A percentile compares a stretch with the other conserved stretches of the same genome.
Evolutionary conservation across 1,140 invertebrate species (phyloP).

Genomic region (Penaeus vannamei): DNA sequence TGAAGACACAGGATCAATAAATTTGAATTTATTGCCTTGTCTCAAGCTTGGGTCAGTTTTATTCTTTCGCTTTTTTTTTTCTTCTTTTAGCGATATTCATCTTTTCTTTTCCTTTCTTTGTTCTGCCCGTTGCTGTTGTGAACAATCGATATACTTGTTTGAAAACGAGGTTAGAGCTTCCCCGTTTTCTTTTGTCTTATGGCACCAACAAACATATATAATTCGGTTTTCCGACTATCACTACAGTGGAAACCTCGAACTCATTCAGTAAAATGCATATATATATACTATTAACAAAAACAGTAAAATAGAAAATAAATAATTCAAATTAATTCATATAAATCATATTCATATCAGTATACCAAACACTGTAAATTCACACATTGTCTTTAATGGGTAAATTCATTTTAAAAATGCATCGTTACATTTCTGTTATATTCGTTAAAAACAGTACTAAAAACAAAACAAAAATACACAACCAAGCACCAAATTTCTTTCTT

Average conservation of each 20-base stretch:
- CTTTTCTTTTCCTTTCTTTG: neutral
- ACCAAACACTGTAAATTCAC: no score
- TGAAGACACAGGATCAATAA: constrained; percentile 62
- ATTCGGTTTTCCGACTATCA: neutral
- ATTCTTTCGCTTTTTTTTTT: constrained; percentile 7
- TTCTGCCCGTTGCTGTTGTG: constrained; percentile 37
- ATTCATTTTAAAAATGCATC: no score
- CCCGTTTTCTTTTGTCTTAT: neutral
- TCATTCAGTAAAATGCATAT: neutral
- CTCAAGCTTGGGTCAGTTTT: constrained; percentile 51
- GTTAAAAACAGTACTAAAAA: no score
- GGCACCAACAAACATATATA: constrained; percentile 8
- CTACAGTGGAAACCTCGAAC: neutral
- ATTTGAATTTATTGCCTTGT: constrained; percentile 63
- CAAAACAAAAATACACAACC: no score
- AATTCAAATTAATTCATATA: no score
- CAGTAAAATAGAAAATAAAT: no score
- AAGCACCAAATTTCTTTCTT: no score
- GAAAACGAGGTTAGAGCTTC: neutral
- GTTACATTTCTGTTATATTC: no score
- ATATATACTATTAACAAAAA: neutral
- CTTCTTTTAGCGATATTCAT: neutral
- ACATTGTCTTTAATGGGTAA: no score
- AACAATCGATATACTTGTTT: constrained; percentile 11
- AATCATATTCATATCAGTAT: no score